Evolutionary conservation across 1,140 invertebrate species (phyloP).

Genomic region (Rhopalosiphum maidis): DNA sequence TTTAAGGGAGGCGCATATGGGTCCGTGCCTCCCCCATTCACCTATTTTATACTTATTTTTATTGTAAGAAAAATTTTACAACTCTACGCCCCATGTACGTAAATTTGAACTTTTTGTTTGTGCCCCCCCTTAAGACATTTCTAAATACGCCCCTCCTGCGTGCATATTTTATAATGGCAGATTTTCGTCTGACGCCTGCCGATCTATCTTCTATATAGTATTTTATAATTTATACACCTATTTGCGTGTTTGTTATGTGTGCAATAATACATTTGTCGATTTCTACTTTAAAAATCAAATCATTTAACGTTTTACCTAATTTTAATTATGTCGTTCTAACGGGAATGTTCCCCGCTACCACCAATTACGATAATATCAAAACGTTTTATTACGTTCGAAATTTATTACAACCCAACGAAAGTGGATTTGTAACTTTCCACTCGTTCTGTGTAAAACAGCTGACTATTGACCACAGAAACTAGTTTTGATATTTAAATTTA

Average conservation of each 20-base stretch:
- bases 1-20: too few species aligned
- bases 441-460: not conserved
- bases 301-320: not conserved
- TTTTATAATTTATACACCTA: not conserved
- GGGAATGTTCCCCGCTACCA: not conserved
- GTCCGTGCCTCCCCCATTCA: too few species aligned
- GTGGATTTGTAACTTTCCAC: conserved; percentile 40
- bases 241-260: not conserved
- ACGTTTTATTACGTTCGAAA: conserved; percentile 17
- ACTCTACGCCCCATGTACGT: too few species aligned
- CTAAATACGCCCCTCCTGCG: too few species aligned
- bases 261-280: not conserved
- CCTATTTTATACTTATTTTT: too few species aligned
- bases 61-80: too few species aligned
- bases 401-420: conserved; percentile 3
- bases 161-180: not conserved
- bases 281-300: not conserved
- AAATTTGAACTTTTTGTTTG: too few species aligned
- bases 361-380: not conserved
- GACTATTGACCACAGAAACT: not conserved
- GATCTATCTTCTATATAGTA: not conserved
- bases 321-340: not conserved
- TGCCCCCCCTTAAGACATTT: too few species aligned
- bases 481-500: not conserved
- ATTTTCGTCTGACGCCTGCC: not conserved